Evolutionary conservation across 2,797 vertebrate species (phyloP).

Genomic region (Centropyge bicolor): DNA sequence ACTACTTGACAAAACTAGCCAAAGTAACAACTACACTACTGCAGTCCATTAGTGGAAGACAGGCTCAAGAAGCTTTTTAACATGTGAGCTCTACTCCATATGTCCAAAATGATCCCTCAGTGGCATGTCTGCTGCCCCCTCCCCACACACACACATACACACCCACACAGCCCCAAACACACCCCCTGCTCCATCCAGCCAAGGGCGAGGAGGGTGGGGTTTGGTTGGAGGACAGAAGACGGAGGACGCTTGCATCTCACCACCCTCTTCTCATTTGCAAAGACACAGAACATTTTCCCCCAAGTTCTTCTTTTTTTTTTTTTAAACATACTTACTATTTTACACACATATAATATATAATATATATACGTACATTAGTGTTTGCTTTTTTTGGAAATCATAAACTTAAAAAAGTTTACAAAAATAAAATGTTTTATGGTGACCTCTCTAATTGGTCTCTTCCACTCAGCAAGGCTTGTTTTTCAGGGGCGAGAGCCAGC

Average conservation of each 20-base stretch:
- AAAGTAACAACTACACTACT: slow-evolving; percentile 37
- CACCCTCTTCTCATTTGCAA: slow-evolving; percentile 55
- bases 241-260: slow-evolving; percentile 31
- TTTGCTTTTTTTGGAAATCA: slow-evolving; percentile 83
- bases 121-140: slow-evolving; percentile 52
- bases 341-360: slow-evolving; percentile 82
- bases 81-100: slow-evolving; percentile 14
- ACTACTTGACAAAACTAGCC: slow-evolving; percentile 29
- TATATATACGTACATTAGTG: slow-evolving; percentile 78
- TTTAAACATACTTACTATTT: slow-evolving; percentile 80
- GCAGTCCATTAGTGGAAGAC: slow-evolving; percentile 58
- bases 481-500: slow-evolving; percentile 69
- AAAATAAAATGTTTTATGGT: slow-evolving; percentile 88
- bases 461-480: slow-evolving; percentile 78
- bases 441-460: slow-evolving; percentile 78
- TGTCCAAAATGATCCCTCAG: slow-evolving; percentile 28
- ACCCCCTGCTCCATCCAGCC: background rate
- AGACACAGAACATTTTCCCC: slow-evolving; percentile 57
- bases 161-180: background rate
- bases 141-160: background rate
- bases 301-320: slow-evolving; percentile 49
- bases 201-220: slow-evolving; percentile 8
- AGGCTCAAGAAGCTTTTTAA: slow-evolving; percentile 32
- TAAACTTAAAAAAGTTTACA: slow-evolving; percentile 88
- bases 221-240: slow-evolving; percentile 16